Evolutionary conservation across 2,888 invertebrate species (phyloP).

Genomic region (Aleiodes leptofemur): DNA sequence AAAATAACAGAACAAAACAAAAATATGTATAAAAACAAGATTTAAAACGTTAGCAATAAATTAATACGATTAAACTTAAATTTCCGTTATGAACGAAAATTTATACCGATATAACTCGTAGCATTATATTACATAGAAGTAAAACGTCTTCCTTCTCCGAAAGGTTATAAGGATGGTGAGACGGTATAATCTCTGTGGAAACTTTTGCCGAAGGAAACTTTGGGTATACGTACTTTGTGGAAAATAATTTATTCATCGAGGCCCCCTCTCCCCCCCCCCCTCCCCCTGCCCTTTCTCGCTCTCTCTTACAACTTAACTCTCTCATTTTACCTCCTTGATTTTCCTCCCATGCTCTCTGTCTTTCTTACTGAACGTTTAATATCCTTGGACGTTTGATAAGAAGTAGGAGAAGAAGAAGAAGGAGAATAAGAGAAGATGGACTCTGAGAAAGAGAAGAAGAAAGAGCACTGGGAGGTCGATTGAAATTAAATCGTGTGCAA

Average conservation of each 20-base stretch:
- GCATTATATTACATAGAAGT: conserved; percentile 11
- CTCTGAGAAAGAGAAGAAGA: conserved; percentile 9
- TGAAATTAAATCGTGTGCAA: conserved; percentile 55
- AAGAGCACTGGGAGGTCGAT: conserved; percentile 40
- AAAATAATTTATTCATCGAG: conserved; percentile 54
- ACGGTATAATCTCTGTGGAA: conserved; percentile 29
- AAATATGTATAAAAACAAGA: neutral
- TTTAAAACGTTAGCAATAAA: conserved; percentile 7
- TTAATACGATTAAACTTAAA: conserved; percentile 17
- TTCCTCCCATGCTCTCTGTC: conserved; percentile 35
- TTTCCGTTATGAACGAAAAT: conserved; percentile 27
- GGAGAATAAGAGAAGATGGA: conserved; percentile 7
- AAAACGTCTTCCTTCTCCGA: conserved; percentile 21
- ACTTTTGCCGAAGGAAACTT: conserved; percentile 21
- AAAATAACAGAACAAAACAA: too few species aligned
- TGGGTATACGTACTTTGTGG: conserved; percentile 21
- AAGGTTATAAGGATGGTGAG: conserved; percentile 26
- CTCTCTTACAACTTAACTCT: conserved; percentile 46
- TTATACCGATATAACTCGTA: conserved; percentile 33
- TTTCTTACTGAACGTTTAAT: conserved; percentile 39
- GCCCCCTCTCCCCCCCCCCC: conserved; percentile 39
- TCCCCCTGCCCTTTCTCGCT: conserved; percentile 38
- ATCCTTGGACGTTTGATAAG: conserved; percentile 30
- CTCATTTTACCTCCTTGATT: conserved; percentile 20
- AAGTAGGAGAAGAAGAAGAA: neutral